A percentile compares a stretch with the other conserved stretches of the same genome.
These are phyloP conservation scores for Thunnus maccoyii DNA, from an alignment of 2,113 vertebrate species.

Conservation along the genomic window DNA sequence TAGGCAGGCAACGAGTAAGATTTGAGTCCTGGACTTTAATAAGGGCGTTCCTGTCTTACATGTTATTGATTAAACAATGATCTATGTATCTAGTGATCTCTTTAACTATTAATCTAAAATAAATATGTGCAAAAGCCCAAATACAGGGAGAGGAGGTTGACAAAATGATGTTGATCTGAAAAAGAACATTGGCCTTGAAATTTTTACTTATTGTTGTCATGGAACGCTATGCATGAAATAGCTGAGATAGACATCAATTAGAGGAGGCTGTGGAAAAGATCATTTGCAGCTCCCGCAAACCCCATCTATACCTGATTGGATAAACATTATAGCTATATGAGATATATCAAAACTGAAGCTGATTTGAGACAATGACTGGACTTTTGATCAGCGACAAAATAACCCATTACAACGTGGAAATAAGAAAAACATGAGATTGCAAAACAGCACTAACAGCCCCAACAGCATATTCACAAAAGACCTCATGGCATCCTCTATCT, in stretches of 20 bases:
- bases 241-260: background rate
- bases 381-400: background rate
- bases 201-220: background rate
- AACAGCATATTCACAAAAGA: slow-evolving; percentile 19
- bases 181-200: background rate
- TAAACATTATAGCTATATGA: background rate
- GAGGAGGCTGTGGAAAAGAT: background rate
- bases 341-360: background rate
- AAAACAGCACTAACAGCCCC: background rate
- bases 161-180: background rate
- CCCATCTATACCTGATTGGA: background rate
- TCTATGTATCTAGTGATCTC: background rate
- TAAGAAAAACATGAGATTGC: background rate
- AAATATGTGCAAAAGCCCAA: background rate
- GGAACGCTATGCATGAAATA: background rate
- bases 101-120: background rate
- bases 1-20: slow-evolving; percentile 56
- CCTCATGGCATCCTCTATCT: background rate
- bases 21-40: slow-evolving; percentile 2
- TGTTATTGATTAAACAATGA: background rate
- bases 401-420: background rate
- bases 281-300: background rate
- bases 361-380: background rate
- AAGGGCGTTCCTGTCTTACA: background rate
- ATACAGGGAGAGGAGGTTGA: background rate